Base-by-base conservation (phyloP, 1,140 invertebrate genomes). In the Gerris buenoi region DNA sequence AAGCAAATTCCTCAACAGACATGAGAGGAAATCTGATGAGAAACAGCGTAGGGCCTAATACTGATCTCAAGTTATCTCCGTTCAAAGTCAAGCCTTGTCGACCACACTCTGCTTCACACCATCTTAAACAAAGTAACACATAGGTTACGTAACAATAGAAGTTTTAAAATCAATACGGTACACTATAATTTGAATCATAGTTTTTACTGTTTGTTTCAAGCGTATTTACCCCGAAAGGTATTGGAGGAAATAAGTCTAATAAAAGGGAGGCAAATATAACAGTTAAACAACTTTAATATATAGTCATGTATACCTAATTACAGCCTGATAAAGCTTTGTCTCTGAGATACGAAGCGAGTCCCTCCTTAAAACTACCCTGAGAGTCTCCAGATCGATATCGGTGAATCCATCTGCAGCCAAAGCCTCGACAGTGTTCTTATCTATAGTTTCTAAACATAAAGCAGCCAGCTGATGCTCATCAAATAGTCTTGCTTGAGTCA, bases 1-100 rank as follows among this genome's bases (percentile, higher is more conserved):
- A 82, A 0, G 91, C 90, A 79, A 94, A 94, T 76, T 94, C 91
- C 74, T 92, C 88, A 1, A 91, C 85, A 1, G 85, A 88, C 90
- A 95, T 94, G 2, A 93, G 77, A 2, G 91, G 90, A 76, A 92
- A 95, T 27, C 92, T 79, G 68, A 95, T 86, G 0, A 91, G 79
- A 46, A 83, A 81, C 59, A 93, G 79, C 18, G 88, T 85, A 63
- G 81, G 73, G 0, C 85, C 86, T 0, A 93, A 76, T 1, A 90
- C 84, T 63, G 78, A 75, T 68, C 89, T 77, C 72, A 88, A 85
- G 77, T 91, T 90, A 68, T 85, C 84, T 0, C 85, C 80, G n/a
- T 82, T 87, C 0, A 84, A 75, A 1, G 84, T 78, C 26, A 90
- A 68, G 68, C 85, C 83, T 58, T 85, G 81, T 23, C 88, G 78